A percentile compares a stretch with the other conserved stretches of the same genome.
Conservation (phyloP, 2,888 invertebrate genomes). For the Gastrophysa polygoni region DNA sequence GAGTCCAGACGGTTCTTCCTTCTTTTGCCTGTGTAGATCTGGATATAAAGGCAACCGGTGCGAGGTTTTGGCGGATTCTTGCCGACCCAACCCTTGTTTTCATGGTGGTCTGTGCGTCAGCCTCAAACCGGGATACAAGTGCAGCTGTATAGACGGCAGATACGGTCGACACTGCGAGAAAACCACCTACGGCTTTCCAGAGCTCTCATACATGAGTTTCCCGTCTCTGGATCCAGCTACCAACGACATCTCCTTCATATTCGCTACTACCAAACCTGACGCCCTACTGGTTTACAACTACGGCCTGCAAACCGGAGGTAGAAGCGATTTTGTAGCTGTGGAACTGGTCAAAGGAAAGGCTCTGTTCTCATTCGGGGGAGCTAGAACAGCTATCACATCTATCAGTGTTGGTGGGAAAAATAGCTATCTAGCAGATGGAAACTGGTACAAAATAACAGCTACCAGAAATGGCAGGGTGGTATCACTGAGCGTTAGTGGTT, state of each 20-base stretch:
- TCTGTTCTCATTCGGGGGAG: constrained; percentile 88
- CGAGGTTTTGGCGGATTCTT: constrained; percentile 86
- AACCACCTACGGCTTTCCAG: constrained; percentile 87
- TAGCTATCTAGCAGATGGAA: constrained; percentile 79
- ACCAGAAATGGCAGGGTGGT: constrained; percentile 89
- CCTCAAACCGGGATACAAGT: constrained; percentile 85
- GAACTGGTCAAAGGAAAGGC: constrained; percentile 85
- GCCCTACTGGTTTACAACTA: constrained; percentile 91
- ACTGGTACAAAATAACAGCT: constrained; percentile 91
- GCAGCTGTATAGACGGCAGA: constrained; percentile 84
- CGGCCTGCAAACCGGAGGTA: constrained; percentile 83
- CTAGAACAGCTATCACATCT: constrained; percentile 85
- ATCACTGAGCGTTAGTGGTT: constrained; percentile 80
- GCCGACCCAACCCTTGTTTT: constrained; percentile 91
- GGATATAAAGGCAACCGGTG: constrained; percentile 92
- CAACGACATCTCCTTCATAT: constrained; percentile 89
- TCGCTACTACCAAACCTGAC: constrained; percentile 87
- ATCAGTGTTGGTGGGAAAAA: constrained; percentile 71
- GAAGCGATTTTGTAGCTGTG: constrained; percentile 91
- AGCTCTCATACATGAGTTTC: constrained; percentile 89
- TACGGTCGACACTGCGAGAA: constrained; percentile 92
- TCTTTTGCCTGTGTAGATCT: constrained; percentile 90
- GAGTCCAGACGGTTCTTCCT: constrained; percentile 84
- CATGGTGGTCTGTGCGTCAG: constrained; percentile 88
- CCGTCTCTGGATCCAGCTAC: constrained; percentile 84